These are phyloP conservation scores for Papilio polytes DNA, from an alignment of 1,140 invertebrate genomes.

Conservation along the genomic window DNA sequence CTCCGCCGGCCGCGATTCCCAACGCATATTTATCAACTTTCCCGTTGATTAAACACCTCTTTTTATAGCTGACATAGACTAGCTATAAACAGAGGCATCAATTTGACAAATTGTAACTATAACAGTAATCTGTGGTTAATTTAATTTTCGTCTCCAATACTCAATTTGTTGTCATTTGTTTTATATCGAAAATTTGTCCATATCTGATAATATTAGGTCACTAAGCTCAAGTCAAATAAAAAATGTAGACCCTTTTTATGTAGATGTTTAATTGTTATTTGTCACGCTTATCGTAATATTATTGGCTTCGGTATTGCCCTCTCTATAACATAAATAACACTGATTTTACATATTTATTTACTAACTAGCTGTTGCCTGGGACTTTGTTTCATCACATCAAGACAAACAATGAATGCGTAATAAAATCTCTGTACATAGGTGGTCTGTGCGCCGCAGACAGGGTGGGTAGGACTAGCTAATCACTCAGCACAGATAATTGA, in stretches of 20 bases:
- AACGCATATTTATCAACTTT: slow-evolving; percentile 30
- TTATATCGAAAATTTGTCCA: no score
- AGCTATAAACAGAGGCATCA: slow-evolving; percentile 1
- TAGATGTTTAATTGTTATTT: no score
- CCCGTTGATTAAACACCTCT: slow-evolving; percentile 24
- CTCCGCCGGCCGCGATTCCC: not conserved
- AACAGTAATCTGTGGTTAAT: no score
- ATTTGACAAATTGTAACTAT: no score
- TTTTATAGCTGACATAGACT: slow-evolving; percentile 11
- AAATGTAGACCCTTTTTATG: no score
- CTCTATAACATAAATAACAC: not conserved
- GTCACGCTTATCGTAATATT: no score
- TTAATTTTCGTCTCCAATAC: no score
- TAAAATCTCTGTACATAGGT: slow-evolving; percentile 15
- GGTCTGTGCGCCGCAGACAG: not conserved
- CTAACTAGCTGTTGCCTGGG: no score
- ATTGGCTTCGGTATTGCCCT: not conserved
- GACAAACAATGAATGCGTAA: not conserved
- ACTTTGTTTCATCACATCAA: no score
- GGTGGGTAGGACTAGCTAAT: slow-evolving; percentile 25
- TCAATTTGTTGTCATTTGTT: no score
- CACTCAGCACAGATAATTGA: slow-evolving; percentile 33
- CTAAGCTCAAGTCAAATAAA: no score
- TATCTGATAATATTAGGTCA: no score
- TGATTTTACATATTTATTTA: not conserved